Conservation (phyloP, 2,797 vertebrate species). For the Melanotaenia maccullochi region DNA sequence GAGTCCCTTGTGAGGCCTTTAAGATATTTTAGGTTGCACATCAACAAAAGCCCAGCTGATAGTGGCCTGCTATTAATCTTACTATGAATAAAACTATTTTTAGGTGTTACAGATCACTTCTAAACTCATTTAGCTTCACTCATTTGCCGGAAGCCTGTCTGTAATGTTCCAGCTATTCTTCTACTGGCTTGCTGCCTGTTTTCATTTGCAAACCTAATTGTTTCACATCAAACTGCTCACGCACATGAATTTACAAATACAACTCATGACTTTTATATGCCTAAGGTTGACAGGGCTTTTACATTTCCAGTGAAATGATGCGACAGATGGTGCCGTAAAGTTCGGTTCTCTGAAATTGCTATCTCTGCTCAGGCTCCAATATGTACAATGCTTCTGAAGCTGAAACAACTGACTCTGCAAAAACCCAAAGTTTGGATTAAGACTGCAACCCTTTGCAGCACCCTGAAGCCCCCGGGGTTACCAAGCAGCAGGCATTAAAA, state of each 20-base stretch:
- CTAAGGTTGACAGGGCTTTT: conserved; percentile 13
- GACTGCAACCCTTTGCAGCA: conserved; percentile 53
- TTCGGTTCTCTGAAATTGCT: conserved; percentile 24
- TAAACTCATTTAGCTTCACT: background rate
- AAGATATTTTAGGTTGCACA: background rate
- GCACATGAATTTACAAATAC: conserved; percentile 27
- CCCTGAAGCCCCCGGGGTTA: conserved; percentile 63
- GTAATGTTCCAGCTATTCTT: background rate
- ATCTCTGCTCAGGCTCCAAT: conserved; percentile 32
- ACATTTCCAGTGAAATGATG: conserved; percentile 7
- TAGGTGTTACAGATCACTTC: background rate
- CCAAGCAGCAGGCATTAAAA: conserved; percentile 69
- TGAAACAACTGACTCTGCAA: conserved; percentile 69
- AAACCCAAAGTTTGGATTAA: conserved; percentile 68
- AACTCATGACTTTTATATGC: conserved; percentile 11
- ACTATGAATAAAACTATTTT: background rate
- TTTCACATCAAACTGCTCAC: conserved; percentile 28
- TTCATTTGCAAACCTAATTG: conserved; percentile 39
- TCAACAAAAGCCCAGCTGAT: background rate
- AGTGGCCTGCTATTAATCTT: background rate
- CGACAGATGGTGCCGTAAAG: conserved; percentile 39
- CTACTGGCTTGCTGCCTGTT: conserved; percentile 5
- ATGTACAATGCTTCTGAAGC: conserved; percentile 32
- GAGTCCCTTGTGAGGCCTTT: background rate
- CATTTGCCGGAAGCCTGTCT: background rate